These are phyloP conservation scores for Dipus sagitta DNA, from an alignment of 2,797 vertebrate species.

Conservation along the genomic window DNA sequence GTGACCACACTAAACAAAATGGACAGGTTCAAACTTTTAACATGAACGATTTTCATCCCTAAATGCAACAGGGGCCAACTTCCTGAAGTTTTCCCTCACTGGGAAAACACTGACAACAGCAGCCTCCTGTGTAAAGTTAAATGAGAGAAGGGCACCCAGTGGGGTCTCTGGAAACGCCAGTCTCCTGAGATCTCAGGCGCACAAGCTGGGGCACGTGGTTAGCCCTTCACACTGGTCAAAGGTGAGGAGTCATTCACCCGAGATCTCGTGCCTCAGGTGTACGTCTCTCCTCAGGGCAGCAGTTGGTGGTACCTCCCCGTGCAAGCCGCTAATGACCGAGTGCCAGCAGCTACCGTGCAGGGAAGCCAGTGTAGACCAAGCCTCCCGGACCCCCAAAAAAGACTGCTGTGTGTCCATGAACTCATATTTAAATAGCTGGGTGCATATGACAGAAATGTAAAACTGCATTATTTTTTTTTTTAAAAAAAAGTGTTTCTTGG, in stretches of 20 bases:
- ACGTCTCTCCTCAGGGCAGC: background rate
- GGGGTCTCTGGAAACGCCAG: background rate
- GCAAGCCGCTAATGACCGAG: background rate
- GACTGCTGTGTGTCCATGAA: background rate
- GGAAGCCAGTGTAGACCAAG: background rate
- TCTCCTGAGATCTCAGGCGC: background rate
- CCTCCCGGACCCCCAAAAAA: background rate
- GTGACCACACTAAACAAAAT: background rate
- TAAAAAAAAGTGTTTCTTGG: too few relatives aligned
- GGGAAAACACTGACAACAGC: constrained; percentile 28
- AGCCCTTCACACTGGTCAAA: constrained; percentile 29
- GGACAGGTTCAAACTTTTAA: background rate
- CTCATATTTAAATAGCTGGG: background rate
- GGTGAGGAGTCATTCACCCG: background rate
- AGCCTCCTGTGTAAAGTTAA: background rate
- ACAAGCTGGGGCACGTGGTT: background rate
- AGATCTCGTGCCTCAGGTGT: background rate
- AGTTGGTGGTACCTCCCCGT: background rate
- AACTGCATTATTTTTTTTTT: background rate
- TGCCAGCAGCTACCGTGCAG: background rate
- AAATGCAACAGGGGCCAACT: background rate
- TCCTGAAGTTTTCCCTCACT: constrained; percentile 26
- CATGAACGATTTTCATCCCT: background rate
- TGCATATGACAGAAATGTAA: constrained; percentile 1
- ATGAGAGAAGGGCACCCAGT: background rate